Conservation (phyloP, 2,888 invertebrate species). For the Platycheirus albimanus region DNA sequence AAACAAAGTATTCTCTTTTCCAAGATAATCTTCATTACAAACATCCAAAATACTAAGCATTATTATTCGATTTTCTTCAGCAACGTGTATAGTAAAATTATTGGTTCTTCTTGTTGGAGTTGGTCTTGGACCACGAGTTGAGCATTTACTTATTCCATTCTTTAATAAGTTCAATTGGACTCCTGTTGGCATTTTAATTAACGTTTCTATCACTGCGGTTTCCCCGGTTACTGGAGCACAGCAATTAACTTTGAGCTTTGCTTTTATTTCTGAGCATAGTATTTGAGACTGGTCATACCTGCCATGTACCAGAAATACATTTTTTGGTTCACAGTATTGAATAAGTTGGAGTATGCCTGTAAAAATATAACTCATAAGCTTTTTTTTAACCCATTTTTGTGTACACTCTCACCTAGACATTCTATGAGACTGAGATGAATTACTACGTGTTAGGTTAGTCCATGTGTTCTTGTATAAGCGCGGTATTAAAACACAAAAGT, state of each 20-base stretch:
- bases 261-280: constrained; percentile 95
- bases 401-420: not conserved
- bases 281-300: constrained; percentile 99
- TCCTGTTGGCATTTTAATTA: constrained; percentile 94
- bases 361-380: constrained; percentile 3
- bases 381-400: not conserved
- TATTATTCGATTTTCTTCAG: constrained; percentile 93
- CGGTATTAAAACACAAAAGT: not conserved
- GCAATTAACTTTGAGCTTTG: constrained; percentile 94
- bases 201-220: constrained; percentile 93
- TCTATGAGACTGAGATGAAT: not conserved
- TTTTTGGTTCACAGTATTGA: constrained; percentile 97
- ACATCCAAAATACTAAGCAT: constrained; percentile 95
- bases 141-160: constrained; percentile 90
- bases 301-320: constrained; percentile 98
- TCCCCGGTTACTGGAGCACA: constrained; percentile 99
- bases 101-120: constrained; percentile 93
- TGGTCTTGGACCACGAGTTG: constrained; percentile 85
- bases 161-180: constrained; percentile 92
- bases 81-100: constrained; percentile 93
- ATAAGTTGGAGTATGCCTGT: constrained; percentile 94
- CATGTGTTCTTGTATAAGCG: not conserved
- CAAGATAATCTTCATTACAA: constrained; percentile 89
- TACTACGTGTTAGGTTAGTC: not conserved
- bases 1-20: not conserved